Base-by-base conservation (phyloP, 1,140 invertebrate species). In the Maniola jurtina region DNA sequence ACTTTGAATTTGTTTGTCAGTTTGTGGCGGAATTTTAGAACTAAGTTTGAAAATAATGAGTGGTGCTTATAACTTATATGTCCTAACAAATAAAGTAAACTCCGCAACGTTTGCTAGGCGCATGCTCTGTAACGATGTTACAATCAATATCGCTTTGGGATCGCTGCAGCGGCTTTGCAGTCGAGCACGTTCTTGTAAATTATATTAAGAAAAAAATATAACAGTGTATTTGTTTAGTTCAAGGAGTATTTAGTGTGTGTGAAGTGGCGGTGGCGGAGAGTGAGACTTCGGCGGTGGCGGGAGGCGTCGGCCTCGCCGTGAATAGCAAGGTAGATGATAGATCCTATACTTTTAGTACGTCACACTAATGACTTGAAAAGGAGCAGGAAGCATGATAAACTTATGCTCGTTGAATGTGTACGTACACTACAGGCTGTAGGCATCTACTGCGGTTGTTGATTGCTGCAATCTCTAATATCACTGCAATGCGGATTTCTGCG, bases 301-400 rank as follows among this genome's bases (percentile, higher is more conserved):
- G 76, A 75, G 86, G 84, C 84, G 83, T 85, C 78, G 84, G 88
- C 88, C 88, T 90, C 84, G 68, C 86, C 88, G 88, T 90, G 88
- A 86, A 79, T 83, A 90, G 88, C 76, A 89, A 89, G 87, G 87
- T 89, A 48, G 10, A 0, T 50, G 7, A 15, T n/a, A n/a, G n/a
- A 25, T 25, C 25, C 25, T 25, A 25, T 25, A 25, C 25, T 25
- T 2, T 25, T 25, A 2, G 25, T 4, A 25, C 25, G n/a, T n/a
- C n/a, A n/a, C n/a, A n/a, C n/a, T n/a, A n/a, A n/a, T n/a, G n/a
- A n/a, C n/a, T n/a, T n/a, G n/a, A n/a, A n/a, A 25, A 25, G 25
- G 25, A 25, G 25, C 25, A 25, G 25, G 25, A 42, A 42, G 13
- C 5, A 42, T 2, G n/a, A n/a, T n/a, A n/a, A n/a, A n/a, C n/a